A percentile compares a stretch with the other conserved stretches of the same genome.
Evolutionary conservation across 2,888 invertebrate genomes (phyloP).

Genomic region (Smittia sp.): DNA sequence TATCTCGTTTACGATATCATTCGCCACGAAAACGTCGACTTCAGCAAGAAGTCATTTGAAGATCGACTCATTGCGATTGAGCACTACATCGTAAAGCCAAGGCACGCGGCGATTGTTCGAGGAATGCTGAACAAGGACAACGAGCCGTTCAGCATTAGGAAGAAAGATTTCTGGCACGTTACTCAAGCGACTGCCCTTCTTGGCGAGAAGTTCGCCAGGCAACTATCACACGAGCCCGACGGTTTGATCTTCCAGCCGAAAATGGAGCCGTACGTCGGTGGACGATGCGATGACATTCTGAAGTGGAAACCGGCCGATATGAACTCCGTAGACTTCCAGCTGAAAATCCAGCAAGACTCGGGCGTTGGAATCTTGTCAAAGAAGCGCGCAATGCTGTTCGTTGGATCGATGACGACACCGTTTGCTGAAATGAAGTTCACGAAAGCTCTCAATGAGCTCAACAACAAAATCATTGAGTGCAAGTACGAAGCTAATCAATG

Average conservation of each 20-base stretch:
- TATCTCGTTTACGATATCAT: conserved; percentile 95
- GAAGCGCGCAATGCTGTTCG: conserved; percentile 74
- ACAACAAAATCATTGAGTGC: conserved; percentile 97
- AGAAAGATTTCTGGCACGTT: conserved; percentile 90
- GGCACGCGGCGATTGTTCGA: conserved; percentile 72
- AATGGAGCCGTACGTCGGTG: conserved; percentile 78
- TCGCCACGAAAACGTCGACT: conserved; percentile 72
- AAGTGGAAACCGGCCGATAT: conserved; percentile 96
- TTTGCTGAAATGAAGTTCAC: conserved; percentile 75
- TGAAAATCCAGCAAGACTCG: conserved; percentile 73
- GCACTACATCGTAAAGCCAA: conserved; percentile 63
- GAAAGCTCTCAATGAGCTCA: conserved; percentile 70
- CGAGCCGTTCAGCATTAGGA: conserved; percentile 88
- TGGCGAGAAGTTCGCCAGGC: conserved; percentile 80
- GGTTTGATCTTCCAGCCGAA: conserved; percentile 97
- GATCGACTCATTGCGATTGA: conserved; percentile 75
- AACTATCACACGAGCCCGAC: conserved; percentile 91
- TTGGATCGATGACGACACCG: conserved; percentile 67
- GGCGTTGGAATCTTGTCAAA: conserved; percentile 66
- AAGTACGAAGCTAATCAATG: conserved; percentile 76
- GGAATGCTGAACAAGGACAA: conserved; percentile 69
- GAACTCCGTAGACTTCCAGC: conserved; percentile 94
- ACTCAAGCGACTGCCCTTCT: conserved; percentile 66
- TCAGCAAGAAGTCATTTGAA: conserved; percentile 75
- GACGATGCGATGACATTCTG: conserved; percentile 77